Percentiles rank a stretch among this genome's conserved stretches.
Evolutionary conservation across 30 jellyfish, hydroid and myxozoan genomes (phyloP).

Genomic region (Hydra vulgaris): DNA sequence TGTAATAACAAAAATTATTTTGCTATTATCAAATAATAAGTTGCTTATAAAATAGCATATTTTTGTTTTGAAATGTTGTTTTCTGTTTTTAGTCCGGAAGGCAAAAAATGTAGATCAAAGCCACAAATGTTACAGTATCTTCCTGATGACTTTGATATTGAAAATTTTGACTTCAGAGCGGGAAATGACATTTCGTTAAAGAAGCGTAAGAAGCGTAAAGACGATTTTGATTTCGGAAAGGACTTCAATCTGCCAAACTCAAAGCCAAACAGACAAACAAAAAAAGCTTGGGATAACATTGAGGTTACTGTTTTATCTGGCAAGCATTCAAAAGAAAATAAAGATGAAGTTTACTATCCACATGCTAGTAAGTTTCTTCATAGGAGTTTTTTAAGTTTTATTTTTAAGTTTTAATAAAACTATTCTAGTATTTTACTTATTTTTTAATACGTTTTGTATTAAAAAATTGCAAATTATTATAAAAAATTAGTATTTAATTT

Average conservation of each 20-base stretch:
- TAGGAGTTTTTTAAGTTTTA: too few species aligned
- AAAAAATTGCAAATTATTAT: too few species aligned
- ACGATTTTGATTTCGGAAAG: slow-evolving; percentile 54
- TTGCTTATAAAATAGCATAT: background rate
- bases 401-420: background rate
- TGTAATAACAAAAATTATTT: too few species aligned
- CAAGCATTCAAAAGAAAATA: background rate
- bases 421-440: too few species aligned
- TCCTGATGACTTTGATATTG: slow-evolving; percentile 67
- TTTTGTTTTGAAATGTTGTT: background rate
- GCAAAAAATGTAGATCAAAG: slow-evolving; percentile 80
- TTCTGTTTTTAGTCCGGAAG: slow-evolving; percentile 67
- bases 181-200: slow-evolving; percentile 43
- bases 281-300: slow-evolving; percentile 7
- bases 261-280: slow-evolving; percentile 22
- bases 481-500: too few species aligned
- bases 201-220: slow-evolving; percentile 42
- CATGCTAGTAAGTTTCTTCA: background rate
- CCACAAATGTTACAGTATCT: slow-evolving; percentile 80
- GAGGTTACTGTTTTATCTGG: background rate
- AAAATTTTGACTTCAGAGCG: slow-evolving; percentile 73
- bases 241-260: slow-evolving; percentile 45
- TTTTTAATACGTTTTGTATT: too few species aligned
- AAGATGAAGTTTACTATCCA: background rate
- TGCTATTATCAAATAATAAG: too few species aligned